phyloP scores from a whole-genome alignment of 2,113 vertebrate genomes.

The Furnarius figulus region DNA sequence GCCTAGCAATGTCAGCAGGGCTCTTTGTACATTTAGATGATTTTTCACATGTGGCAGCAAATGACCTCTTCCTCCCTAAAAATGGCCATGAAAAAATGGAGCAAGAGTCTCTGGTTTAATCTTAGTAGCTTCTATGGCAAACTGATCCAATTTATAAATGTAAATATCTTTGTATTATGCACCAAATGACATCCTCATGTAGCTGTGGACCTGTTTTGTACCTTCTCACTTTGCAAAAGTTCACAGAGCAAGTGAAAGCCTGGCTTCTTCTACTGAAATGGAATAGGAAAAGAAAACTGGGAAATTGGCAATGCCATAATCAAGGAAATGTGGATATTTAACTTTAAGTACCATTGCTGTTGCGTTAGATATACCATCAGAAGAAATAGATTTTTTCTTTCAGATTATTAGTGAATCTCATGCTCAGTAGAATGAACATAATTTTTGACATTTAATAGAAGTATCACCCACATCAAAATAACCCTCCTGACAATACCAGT shows the following conservation, averaged over 20 bases:
- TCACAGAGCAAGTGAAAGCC: not conserved
- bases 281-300: not conserved
- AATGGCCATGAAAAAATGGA: not conserved
- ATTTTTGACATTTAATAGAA: not conserved
- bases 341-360: not conserved
- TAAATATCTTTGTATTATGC: not conserved
- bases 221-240: not conserved
- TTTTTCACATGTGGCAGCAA: not conserved
- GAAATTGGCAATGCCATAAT: not conserved
- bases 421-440: not conserved
- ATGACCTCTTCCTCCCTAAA: not conserved
- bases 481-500: not conserved
- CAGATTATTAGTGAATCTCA: not conserved
- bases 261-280: not conserved
- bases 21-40: not conserved
- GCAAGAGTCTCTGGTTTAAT: not conserved
- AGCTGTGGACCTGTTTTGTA: not conserved
- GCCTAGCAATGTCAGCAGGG: fast-evolving
- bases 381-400: not conserved
- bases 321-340: not conserved
- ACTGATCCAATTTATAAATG: not conserved
- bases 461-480: not conserved
- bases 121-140: not conserved
- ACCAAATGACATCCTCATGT: not conserved
- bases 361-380: not conserved